Conservation (phyloP, 2,888 invertebrate species). For the Eilema caniola region DNA sequence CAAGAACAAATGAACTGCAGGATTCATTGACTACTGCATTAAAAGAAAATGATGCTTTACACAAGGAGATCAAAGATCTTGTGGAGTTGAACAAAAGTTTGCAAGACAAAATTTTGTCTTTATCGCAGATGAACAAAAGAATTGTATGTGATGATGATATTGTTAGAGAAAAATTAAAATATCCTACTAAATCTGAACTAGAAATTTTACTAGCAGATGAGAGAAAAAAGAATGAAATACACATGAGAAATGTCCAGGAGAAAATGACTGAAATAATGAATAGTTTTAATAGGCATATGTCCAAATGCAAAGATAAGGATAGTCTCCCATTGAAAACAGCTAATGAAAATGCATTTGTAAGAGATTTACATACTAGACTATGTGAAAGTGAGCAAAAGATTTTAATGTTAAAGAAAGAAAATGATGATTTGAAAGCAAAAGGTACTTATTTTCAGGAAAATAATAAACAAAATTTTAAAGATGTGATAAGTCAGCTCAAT, state of each 20-base stretch:
- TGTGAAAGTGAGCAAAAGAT: slow-evolving; percentile 83
- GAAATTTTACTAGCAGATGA: slow-evolving; percentile 74
- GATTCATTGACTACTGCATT: slow-evolving; percentile 62
- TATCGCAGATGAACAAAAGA: slow-evolving; percentile 63
- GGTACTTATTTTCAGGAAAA: slow-evolving; percentile 58
- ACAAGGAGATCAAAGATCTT: slow-evolving; percentile 80
- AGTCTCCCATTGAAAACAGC: slow-evolving; percentile 50
- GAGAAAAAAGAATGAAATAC: slow-evolving; percentile 78
- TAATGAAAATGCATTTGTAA: slow-evolving; percentile 67
- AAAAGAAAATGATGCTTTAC: slow-evolving; percentile 78
- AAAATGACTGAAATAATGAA: slow-evolving; percentile 75
- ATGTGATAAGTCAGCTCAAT: slow-evolving; percentile 78
- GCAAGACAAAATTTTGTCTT: slow-evolving; percentile 74
- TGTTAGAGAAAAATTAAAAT: slow-evolving; percentile 58
- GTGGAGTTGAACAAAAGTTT: slow-evolving; percentile 81
- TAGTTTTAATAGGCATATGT: slow-evolving; percentile 71
- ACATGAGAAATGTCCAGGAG: slow-evolving; percentile 70
- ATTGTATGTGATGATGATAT: slow-evolving; percentile 52
- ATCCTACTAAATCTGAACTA: slow-evolving; percentile 75
- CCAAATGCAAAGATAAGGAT: slow-evolving; percentile 60
- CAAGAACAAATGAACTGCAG: slow-evolving; percentile 55
- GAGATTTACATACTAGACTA: slow-evolving; percentile 77
- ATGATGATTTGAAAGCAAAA: slow-evolving; percentile 73
- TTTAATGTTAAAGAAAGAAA: slow-evolving; percentile 81
- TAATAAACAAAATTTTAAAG: slow-evolving; percentile 75